A percentile compares a stretch with the other conserved stretches of the same genome.
Evolutionary conservation across 2,888 invertebrate genomes (phyloP).

Genomic region (Phymatocera aterrima): DNA sequence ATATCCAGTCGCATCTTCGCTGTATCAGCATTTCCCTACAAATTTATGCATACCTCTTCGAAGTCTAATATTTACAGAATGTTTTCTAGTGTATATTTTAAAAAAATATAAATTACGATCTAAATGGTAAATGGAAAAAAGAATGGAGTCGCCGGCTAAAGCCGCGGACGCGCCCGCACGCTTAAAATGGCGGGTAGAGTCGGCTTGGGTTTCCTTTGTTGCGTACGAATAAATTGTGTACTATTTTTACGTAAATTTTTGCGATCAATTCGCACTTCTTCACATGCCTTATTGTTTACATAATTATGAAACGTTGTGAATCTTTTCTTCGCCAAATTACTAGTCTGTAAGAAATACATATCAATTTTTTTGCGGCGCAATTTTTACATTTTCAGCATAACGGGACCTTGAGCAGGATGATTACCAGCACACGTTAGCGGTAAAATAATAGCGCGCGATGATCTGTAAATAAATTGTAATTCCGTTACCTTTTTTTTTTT

Average conservation of each 20-base stretch:
- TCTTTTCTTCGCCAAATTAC: slow-evolving; percentile 50
- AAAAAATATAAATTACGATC: slow-evolving; percentile 26
- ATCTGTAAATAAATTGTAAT: slow-evolving; percentile 64
- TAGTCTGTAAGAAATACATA: slow-evolving; percentile 66
- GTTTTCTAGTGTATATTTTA: slow-evolving; percentile 29
- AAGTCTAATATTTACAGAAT: slow-evolving; percentile 25
- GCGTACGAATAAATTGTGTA: slow-evolving; percentile 21
- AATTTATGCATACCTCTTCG: slow-evolving; percentile 18
- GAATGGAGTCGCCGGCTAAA: slow-evolving; percentile 68
- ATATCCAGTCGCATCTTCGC: slow-evolving; percentile 36
- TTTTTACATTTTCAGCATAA: slow-evolving; percentile 67
- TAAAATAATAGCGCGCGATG: slow-evolving; percentile 56
- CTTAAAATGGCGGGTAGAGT: slow-evolving; percentile 49
- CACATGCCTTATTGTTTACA: slow-evolving; percentile 47
- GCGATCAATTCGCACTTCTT: slow-evolving; percentile 3
- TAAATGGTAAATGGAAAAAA: slow-evolving; percentile 52
- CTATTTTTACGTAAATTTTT: slow-evolving; percentile 36
- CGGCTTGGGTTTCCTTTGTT: slow-evolving; percentile 45
- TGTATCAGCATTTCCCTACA: slow-evolving; percentile 31
- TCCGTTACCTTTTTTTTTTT: too few species aligned
- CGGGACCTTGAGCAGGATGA: slow-evolving; percentile 65
- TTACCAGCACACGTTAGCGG: slow-evolving; percentile 54
- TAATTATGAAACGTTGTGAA: slow-evolving; percentile 52
- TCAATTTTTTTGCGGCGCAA: slow-evolving; percentile 55
- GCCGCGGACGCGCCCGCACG: slow-evolving; percentile 68